Conservation (phyloP, 2,797 vertebrate species). For the Brotogeris chrysoptera region DNA sequence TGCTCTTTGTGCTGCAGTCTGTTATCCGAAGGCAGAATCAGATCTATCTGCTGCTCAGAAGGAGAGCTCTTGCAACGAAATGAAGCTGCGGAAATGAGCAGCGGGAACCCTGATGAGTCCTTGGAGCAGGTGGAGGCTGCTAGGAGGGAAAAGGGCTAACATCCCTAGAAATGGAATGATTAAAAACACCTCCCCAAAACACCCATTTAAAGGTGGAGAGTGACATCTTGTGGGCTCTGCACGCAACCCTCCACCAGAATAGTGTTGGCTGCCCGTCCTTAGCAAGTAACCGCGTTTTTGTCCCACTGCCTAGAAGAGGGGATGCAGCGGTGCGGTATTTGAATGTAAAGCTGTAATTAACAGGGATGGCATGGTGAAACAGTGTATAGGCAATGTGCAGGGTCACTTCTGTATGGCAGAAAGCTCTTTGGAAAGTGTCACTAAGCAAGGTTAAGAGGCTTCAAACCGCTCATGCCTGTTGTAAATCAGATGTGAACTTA, state of each 20-base stretch:
- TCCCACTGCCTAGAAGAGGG: rapidly evolving
- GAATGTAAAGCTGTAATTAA: neutral
- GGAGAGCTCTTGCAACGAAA: neutral
- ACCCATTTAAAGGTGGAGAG: neutral
- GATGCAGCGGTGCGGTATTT: rapidly evolving
- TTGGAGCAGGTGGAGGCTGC: neutral
- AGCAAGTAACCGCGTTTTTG: rapidly evolving
- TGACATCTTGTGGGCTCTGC: slow-evolving; percentile 71
- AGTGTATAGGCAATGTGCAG: no score
- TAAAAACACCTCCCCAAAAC: rapidly evolving
- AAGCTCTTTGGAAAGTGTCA: neutral
- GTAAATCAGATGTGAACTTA: neutral
- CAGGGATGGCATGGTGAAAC: neutral
- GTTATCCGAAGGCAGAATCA: neutral
- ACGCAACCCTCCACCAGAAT: neutral
- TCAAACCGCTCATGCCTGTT: rapidly evolving
- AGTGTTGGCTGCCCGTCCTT: rapidly evolving
- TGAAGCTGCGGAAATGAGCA: neutral
- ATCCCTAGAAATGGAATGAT: rapidly evolving
- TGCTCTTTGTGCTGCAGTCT: neutral
- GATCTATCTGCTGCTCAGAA: rapidly evolving
- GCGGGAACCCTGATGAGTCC: neutral
- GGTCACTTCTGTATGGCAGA: rapidly evolving
- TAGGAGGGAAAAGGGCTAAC: neutral
- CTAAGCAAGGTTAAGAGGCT: neutral